These are phyloP conservation scores for Diacarnus erythraeanus DNA, from an alignment of 37 sponge, comb jelly and placozoan species.

Conservation along the genomic window DNA sequence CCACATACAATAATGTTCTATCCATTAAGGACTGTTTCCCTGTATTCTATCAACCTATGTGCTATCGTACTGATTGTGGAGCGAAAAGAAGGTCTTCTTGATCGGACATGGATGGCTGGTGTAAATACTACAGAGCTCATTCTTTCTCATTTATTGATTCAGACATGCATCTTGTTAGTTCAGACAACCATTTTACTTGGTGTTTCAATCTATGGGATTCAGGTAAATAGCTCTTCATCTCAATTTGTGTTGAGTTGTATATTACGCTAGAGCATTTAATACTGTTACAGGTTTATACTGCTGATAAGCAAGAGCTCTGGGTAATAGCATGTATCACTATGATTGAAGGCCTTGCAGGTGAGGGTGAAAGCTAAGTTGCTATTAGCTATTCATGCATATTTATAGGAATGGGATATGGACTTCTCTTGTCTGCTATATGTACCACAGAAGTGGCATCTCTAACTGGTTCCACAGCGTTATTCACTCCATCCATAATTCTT, in stretches of 20 bases:
- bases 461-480: constrained; percentile 50
- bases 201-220: constrained; percentile 41
- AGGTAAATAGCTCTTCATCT: constrained; percentile 18
- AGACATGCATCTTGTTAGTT: constrained; percentile 50
- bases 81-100: constrained; percentile 84
- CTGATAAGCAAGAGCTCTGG: constrained; percentile 12
- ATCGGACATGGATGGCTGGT: constrained; percentile 81
- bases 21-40: too few species aligned
- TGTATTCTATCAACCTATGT: constrained; percentile 76
- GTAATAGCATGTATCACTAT: constrained; percentile 45
- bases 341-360: constrained; percentile 81
- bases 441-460: constrained; percentile 59
- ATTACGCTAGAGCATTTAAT: not conserved
- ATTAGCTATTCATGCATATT: not conserved
- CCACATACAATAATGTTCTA: too few species aligned
- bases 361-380: not conserved
- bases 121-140: constrained; percentile 70
- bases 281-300: constrained; percentile 40
- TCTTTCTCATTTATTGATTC: constrained; percentile 60
- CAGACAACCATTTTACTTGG: constrained; percentile 49
- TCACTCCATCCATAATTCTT: constrained; percentile 67
- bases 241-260: too few species aligned
- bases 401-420: constrained; percentile 73
- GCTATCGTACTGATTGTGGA: constrained; percentile 76
- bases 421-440: constrained; percentile 69